Conservation (phyloP, 2,113 vertebrate genomes). For the Labrus mixtus region DNA sequence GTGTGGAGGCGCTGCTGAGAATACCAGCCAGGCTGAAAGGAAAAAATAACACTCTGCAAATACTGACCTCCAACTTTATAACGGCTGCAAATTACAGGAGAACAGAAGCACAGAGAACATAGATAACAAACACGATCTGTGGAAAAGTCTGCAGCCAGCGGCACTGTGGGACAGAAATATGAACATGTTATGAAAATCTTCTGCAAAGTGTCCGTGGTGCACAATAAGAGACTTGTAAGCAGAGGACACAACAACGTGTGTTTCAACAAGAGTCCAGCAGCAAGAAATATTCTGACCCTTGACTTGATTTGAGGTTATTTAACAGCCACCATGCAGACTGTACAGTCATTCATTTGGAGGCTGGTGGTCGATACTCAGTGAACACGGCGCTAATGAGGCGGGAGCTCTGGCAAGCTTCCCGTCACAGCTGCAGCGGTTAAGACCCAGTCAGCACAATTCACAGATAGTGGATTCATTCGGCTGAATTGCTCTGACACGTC, state of each 20-base stretch:
- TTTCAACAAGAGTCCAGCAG: no score
- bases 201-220: not conserved
- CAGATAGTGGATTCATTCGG: not conserved
- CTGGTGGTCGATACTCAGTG: constrained; percentile 6
- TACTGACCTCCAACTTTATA: not conserved
- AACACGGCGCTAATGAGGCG: not conserved
- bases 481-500: not conserved
- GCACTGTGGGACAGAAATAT: not conserved
- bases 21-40: constrained; percentile 49
- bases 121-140: no score
- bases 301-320: not conserved
- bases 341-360: not conserved
- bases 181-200: not conserved
- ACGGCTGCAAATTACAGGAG: not conserved
- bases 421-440: not conserved
- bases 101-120: not conserved
- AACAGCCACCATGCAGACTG: not conserved
- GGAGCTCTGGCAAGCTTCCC: not conserved
- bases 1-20: constrained; percentile 40
- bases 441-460: constrained; percentile 10
- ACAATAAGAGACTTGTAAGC: not conserved
- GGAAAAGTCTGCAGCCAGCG: not conserved
- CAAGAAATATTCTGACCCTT: no score
- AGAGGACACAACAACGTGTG: no score
- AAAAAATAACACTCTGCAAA: not conserved